phyloP scores from a whole-genome alignment of 2,888 invertebrate genomes.

The Ophraella communa region DNA sequence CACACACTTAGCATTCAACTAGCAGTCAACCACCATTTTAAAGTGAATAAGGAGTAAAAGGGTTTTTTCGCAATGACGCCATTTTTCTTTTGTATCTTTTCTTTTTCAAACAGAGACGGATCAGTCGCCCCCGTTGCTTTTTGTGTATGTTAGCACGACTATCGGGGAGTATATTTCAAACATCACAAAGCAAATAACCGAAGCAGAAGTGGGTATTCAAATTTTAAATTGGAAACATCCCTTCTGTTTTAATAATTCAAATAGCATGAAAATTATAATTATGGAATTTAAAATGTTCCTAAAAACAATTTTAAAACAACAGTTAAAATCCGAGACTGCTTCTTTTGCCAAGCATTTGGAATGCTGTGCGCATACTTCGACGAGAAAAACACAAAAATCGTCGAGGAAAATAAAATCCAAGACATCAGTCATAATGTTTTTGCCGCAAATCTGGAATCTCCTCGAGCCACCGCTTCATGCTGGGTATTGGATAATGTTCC shows the following conservation, averaged over 20 bases:
- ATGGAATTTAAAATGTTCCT: no score
- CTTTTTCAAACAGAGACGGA: neutral
- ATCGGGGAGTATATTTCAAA: no score
- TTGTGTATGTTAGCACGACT: no score
- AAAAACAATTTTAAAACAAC: no score
- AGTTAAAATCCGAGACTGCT: constrained; percentile 1
- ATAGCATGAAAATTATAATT: no score
- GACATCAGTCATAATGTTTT: constrained; percentile 28
- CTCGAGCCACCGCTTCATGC: neutral
- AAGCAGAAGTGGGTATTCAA: neutral
- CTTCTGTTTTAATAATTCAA: no score
- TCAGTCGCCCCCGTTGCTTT: no score
- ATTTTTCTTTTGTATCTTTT: constrained; percentile 10
- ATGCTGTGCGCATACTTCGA: no score
- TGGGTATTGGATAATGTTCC: constrained; percentile 18
- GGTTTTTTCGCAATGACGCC: constrained; percentile 15
- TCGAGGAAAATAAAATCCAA: constrained; percentile 14
- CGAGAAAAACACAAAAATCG: constrained; percentile 7
- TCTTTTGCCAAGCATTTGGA: neutral
- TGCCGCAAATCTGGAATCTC: constrained; percentile 20
- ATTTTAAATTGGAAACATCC: no score
- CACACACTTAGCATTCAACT: constrained; percentile 9
- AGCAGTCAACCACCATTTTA: constrained; percentile 25
- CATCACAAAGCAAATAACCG: no score
- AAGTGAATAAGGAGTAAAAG: constrained; percentile 25